These are phyloP conservation scores for Trypoxylon attenuatum DNA, from an alignment of 2,888 invertebrate genomes.

Conservation along the genomic window DNA sequence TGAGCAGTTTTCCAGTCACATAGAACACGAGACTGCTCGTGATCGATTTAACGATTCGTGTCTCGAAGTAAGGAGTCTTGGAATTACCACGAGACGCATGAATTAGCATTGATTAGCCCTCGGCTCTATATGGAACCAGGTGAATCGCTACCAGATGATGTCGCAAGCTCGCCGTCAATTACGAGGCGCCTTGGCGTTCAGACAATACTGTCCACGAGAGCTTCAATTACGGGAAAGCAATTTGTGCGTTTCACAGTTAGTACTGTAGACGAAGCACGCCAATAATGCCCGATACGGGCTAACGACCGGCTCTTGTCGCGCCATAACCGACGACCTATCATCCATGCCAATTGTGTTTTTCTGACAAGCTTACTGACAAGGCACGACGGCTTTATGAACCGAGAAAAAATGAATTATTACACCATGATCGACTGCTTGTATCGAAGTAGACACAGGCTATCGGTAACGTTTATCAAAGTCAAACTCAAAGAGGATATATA, in stretches of 20 bases:
- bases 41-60: slow-evolving; percentile 22
- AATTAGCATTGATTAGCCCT: slow-evolving; percentile 15
- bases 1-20: neutral
- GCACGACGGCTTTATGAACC: no score
- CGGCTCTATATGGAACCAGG: slow-evolving; percentile 15
- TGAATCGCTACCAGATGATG: slow-evolving; percentile 5
- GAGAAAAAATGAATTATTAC: no score
- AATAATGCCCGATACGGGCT: neutral
- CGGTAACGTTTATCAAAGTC: no score
- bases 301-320: no score
- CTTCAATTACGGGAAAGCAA: neutral
- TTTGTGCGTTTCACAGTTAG: neutral
- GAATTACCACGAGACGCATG: slow-evolving; percentile 7
- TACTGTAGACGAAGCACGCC: neutral
- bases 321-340: no score
- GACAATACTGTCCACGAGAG: neutral
- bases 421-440: no score
- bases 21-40: neutral
- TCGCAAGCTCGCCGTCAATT: slow-evolving; percentile 22
- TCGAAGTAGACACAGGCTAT: no score
- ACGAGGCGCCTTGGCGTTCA: neutral
- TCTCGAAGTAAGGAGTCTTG: slow-evolving; percentile 10
- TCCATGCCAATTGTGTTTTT: no score
- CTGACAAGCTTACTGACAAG: no score
- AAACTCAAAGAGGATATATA: no score